These are phyloP conservation scores for Hemiprocne comata DNA, from an alignment of 2,113 vertebrate genomes.

Conservation along the genomic window DNA sequence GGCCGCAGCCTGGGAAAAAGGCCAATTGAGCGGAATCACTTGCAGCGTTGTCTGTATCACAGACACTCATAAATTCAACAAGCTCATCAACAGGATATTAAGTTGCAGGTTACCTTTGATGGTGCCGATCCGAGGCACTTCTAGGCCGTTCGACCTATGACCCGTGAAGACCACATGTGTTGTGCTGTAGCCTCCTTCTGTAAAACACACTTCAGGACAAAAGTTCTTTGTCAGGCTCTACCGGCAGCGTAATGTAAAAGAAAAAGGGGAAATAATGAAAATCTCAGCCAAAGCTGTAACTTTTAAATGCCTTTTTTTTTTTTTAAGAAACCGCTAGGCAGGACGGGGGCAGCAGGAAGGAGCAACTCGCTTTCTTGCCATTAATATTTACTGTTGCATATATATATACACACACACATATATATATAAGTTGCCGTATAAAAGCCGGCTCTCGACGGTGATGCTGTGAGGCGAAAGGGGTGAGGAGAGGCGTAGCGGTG, in stretches of 20 bases:
- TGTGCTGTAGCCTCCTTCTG: constrained; percentile 75
- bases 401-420: neutral
- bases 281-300: constrained; percentile 70
- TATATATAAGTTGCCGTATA: neutral
- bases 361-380: neutral
- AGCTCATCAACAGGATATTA: constrained; percentile 89
- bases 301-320: constrained; percentile 48
- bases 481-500: neutral
- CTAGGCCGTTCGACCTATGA: constrained; percentile 89
- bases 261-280: constrained; percentile 69
- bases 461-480: neutral
- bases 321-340: neutral
- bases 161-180: constrained; percentile 88
- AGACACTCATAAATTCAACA: constrained; percentile 83
- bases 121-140: constrained; percentile 81
- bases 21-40: constrained; percentile 15
- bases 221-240: constrained; percentile 74
- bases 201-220: constrained; percentile 83
- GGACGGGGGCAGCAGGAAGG: neutral
- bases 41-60: constrained; percentile 53
- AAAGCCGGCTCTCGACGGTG: neutral
- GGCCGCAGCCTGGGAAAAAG: neutral
- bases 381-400: constrained; percentile 48
- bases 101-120: constrained; percentile 85
- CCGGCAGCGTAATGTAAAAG: constrained; percentile 54